phyloP scores from a whole-genome alignment of 2,888 invertebrate species.

The Drosophila koepferae region DNA sequence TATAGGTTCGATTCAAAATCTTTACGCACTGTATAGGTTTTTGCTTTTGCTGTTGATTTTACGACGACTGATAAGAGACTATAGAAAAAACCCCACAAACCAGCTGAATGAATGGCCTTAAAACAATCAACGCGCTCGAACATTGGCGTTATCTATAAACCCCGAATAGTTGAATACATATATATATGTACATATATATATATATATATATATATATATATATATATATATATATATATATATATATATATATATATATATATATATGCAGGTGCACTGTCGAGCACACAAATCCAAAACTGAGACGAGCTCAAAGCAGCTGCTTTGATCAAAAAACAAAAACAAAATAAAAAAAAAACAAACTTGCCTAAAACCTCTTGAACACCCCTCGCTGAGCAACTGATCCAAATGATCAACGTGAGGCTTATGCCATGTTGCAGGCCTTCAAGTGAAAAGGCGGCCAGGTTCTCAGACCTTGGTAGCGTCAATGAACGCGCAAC shows the following conservation, averaged over 20 bases:
- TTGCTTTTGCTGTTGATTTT: slow-evolving; percentile 42
- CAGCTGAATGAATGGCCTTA: background rate
- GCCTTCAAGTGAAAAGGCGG: slow-evolving; percentile 73
- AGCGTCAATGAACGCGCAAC: slow-evolving; percentile 53
- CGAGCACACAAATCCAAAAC: slow-evolving; percentile 1
- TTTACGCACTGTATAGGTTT: slow-evolving; percentile 23
- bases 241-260: background rate
- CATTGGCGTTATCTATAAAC: background rate
- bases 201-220: background rate
- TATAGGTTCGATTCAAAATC: background rate
- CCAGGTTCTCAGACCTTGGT: slow-evolving; percentile 78
- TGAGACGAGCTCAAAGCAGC: slow-evolving; percentile 1
- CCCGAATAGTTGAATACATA: background rate
- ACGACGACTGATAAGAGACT: background rate
- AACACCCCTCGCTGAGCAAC: slow-evolving; percentile 13
- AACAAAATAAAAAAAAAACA: background rate
- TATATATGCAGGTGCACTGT: background rate
- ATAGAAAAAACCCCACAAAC: background rate
- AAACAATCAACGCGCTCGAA: slow-evolving; percentile 13
- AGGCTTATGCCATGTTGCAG: slow-evolving; percentile 7
- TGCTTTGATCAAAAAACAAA: background rate
- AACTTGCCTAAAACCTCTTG: background rate
- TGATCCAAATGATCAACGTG: slow-evolving; percentile 28
- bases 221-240: too few species aligned
- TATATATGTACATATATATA: background rate